These are phyloP conservation scores for Coleophora deauratella DNA, from an alignment of 2,888 invertebrate species.

Conservation along the genomic window DNA sequence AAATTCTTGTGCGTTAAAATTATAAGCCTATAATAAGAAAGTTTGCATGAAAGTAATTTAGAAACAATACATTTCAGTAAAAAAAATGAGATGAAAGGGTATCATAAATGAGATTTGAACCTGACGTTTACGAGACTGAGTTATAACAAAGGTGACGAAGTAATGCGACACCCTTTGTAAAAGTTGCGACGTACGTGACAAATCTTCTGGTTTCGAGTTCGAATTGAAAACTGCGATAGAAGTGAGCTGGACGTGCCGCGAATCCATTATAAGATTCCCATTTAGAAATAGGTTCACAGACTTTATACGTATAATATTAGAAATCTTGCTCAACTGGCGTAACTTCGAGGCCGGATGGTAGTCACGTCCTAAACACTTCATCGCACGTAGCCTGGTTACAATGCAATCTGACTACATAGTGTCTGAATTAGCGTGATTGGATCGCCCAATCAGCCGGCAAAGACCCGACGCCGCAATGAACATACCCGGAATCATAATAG, in stretches of 20 bases:
- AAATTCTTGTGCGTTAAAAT: too few relatives aligned
- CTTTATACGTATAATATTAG: conserved; percentile 47
- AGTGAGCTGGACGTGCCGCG: conserved; percentile 55
- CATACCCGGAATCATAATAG: conserved; percentile 26
- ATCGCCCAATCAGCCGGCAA: conserved; percentile 23
- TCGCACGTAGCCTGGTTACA: conserved; percentile 26
- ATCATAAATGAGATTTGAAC: conserved; percentile 1
- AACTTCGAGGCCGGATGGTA: conserved; percentile 30
- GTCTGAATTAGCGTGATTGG: conserved; percentile 29
- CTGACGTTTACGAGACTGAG: not conserved
- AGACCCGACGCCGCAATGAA: conserved; percentile 25
- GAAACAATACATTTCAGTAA: too few relatives aligned
- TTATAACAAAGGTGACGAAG: conserved; percentile 54
- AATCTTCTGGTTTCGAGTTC: conserved; percentile 66
- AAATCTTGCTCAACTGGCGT: conserved; percentile 34
- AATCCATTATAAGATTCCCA: conserved; percentile 52
- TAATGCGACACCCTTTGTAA: conserved; percentile 59
- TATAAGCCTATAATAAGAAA: too few relatives aligned
- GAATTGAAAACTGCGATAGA: conserved; percentile 73
- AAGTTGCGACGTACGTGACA: conserved; percentile 70
- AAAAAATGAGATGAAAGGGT: conserved; percentile 2
- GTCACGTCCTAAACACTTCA: conserved; percentile 38
- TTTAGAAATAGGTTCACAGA: conserved; percentile 53
- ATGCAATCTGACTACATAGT: conserved; percentile 29
- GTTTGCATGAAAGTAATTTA: too few relatives aligned